Base-by-base conservation (phyloP, 2,888 invertebrate genomes). In the Scaptomyza flava region DNA sequence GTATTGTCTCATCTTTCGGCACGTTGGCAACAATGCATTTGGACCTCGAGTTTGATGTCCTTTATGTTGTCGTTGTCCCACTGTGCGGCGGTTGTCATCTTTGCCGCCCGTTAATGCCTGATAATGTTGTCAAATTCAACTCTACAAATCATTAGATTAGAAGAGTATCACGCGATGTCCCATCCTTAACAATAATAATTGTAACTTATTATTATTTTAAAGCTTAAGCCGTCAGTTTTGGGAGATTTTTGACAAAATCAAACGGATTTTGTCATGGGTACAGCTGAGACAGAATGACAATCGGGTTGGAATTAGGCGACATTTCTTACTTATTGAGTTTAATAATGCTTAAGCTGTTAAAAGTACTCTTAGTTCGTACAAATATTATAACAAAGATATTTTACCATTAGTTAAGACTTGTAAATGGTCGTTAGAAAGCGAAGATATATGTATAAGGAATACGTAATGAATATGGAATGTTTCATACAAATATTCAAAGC, bases 1-100 rank as follows among this genome's bases (percentile, higher is more conserved):
- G 73, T 79, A 81, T 81, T 80, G 77, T 77, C 58, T 65, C 83
- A 72, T 66, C 85, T 82, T 85, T 82, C 82, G 80, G 85, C 85
- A 83, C 85, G 85, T 85, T 78, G 80, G 68, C 72, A 69, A 82
- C 76, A 81, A 85, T 85, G 47, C 17, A 36, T 34, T 12, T 41
- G 41, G 51, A 20, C 12, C 31, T 61, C 42, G 43, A 62, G 46
- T 45, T 30, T 34, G 36, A 62, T 47, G 42, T 67, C 50, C 64
- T 62, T 63, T 41, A 14, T 34, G 17, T 50, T 52, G 27, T 53
- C 33, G 38, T 23, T 11, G 42, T 75, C 71, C 76, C 71, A 75
- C 76, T 75, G 66, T 84, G 84, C 79, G 84, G 81, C 81, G 27
- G 74, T 68, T 85, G 58, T 83, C 77, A 81, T 79, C 86, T 85